Evolutionary conservation across 2,113 vertebrate genomes (phyloP), one percentile per base, ranked within the genome.

Genomic region (Pomatorhinus ruficollis): DNA sequence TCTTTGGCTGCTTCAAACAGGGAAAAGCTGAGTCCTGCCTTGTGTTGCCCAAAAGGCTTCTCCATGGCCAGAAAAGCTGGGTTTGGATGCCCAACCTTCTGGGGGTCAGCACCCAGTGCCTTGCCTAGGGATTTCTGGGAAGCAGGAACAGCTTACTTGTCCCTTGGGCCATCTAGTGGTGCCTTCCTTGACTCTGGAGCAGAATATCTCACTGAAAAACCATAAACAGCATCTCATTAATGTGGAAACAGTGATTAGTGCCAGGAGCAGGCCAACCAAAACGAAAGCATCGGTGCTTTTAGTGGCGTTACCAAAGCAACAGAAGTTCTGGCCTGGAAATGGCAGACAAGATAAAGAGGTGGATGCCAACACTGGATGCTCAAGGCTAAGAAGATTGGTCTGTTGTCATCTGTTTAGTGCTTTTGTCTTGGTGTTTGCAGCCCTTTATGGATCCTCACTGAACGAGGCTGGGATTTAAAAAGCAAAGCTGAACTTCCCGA

Each of bases 131-230:
- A 71, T 6, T 31, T 52, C 21, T 39, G 68, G 56, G 72, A 47
- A 56, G 42, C 14, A 71, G 72, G 28, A 64, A 18, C 42, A 81
- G 89, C 65, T 77, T 23, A 5, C 31, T 23, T 68, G 74, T 76
- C 81, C 93, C 91, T 91, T 92, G 77, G 68, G 91, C 87, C 93
- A 87, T 72, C 91, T 91, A 91, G 93, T 85, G 95, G 91, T 79
- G 49, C 81, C 50, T 89, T 64, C 77, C 74, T 52, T 81, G 88
- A 15, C 31, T 60, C 14, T 15, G 17, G 76, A 82, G 39, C 20
- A 9, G 24, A 69, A 47, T 5, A 17, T 7, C 39, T 75, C 12
- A 0, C 37, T 42, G 40, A n/a, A 65, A 69, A 61, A 79, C 28
- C 10, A 39, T 6, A 37, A 91, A 16, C 27, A 65, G 22, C 54